Conservation (phyloP, 2,113 vertebrate species). For the Hippopotamus amphibius region DNA sequence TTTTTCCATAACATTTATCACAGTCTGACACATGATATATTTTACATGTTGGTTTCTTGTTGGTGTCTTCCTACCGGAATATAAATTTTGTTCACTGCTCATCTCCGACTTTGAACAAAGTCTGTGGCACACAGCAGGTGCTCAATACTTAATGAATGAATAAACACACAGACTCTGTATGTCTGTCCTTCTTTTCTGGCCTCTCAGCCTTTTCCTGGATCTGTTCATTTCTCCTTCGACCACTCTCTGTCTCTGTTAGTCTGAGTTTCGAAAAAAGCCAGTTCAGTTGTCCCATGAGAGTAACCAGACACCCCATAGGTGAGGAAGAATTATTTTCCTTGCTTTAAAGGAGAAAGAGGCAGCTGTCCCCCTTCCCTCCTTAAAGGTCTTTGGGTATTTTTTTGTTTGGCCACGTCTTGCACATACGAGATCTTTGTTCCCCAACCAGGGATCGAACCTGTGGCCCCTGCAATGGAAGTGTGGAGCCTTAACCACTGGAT, state of each 20-base stretch:
- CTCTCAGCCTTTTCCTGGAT: not conserved
- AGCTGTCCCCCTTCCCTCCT: not conserved
- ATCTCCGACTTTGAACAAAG: constrained; percentile 19
- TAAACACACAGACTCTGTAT: not conserved
- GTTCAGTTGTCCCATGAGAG: not conserved
- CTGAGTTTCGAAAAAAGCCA: not conserved
- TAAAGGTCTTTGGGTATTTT: not conserved
- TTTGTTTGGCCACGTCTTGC: too few species aligned
- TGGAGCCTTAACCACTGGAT: too few species aligned
- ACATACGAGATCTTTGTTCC: too few species aligned
- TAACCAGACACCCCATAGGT: not conserved
- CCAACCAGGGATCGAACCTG: too few species aligned
- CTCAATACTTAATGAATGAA: not conserved
- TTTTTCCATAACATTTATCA: not conserved
- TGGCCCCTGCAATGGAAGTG: too few species aligned
- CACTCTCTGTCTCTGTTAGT: not conserved
- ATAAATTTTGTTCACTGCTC: constrained; percentile 31
- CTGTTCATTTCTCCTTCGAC: not conserved
- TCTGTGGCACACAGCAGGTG: not conserved
- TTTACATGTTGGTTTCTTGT: not conserved
- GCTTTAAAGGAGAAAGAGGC: not conserved
- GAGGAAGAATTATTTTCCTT: not conserved
- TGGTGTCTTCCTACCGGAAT: not conserved
- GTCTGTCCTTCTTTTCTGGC: not conserved
- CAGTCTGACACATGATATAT: not conserved